A percentile compares a stretch with the other conserved stretches of the same genome.
phyloP scores from a whole-genome alignment of 2,888 invertebrate genomes.

The Andrena camellia region DNA sequence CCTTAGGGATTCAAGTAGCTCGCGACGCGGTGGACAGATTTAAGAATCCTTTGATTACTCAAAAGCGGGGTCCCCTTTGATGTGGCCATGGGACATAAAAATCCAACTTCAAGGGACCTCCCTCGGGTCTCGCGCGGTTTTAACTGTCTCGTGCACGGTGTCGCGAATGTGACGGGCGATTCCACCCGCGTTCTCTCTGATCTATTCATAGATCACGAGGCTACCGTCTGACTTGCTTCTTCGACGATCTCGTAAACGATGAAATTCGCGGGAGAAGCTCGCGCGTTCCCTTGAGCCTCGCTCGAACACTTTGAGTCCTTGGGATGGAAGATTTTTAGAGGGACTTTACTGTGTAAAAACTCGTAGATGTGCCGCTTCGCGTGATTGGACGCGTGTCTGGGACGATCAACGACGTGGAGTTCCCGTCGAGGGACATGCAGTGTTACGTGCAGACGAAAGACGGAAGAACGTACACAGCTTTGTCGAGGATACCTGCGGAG shows the following conservation, averaged over 20 bases:
- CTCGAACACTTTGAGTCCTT: not conserved
- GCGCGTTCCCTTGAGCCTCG: slow-evolving; percentile 59
- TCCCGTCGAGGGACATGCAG: slow-evolving; percentile 93
- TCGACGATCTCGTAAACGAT: slow-evolving; percentile 64
- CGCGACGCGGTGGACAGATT: not conserved
- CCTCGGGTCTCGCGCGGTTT: not conserved
- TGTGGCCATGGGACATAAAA: slow-evolving; percentile 31
- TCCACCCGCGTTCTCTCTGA: slow-evolving; percentile 65
- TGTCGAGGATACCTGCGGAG: slow-evolving; percentile 91
- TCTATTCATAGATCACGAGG: slow-evolving; percentile 80
- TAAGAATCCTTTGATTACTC: slow-evolving; percentile 16
- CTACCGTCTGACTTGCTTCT: slow-evolving; percentile 45
- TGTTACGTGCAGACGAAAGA: slow-evolving; percentile 96
- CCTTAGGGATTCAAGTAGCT: not conserved
- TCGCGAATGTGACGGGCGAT: slow-evolving; percentile 44
- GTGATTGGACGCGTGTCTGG: slow-evolving; percentile 96
- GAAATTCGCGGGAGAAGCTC: slow-evolving; percentile 49
- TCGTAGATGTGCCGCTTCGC: slow-evolving; percentile 91
- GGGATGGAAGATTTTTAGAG: not conserved
- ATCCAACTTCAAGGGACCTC: not conserved
- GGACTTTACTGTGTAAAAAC: not conserved
- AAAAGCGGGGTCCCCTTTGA: slow-evolving; percentile 17
- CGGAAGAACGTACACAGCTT: slow-evolving; percentile 95
- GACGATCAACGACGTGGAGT: slow-evolving; percentile 90
- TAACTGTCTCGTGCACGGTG: slow-evolving; percentile 18